Evolutionary conservation across 2,113 vertebrate species (phyloP).

Genomic region (Eublepharis macularius): DNA sequence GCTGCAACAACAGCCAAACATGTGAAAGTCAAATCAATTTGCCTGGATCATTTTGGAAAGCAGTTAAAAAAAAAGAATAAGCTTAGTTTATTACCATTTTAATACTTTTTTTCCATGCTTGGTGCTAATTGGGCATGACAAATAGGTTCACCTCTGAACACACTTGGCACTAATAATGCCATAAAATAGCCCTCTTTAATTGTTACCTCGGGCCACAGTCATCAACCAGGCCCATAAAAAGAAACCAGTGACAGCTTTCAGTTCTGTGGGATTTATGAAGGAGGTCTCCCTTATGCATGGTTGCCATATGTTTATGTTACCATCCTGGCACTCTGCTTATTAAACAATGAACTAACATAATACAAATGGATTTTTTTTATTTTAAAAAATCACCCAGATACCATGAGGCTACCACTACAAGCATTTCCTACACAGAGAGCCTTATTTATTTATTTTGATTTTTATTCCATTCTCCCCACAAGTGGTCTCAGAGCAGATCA

Average conservation of each 20-base stretch:
- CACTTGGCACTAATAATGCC: conserved; percentile 65
- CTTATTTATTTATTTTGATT: too few species aligned
- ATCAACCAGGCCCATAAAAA: conserved; percentile 71
- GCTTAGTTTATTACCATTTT: conserved; percentile 54
- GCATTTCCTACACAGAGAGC: conserved; percentile 41
- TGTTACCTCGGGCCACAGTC: conserved; percentile 71
- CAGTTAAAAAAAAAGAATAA: too few species aligned
- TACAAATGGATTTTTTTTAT: neutral
- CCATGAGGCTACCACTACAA: neutral
- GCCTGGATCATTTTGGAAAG: conserved; percentile 36
- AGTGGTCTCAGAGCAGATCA: too few species aligned
- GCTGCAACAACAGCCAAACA: neutral
- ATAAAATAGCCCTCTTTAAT: conserved; percentile 71
- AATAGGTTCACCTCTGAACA: conserved; percentile 72
- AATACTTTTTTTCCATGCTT: conserved; percentile 60
- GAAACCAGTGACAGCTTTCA: conserved; percentile 63
- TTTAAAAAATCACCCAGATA: conserved; percentile 27
- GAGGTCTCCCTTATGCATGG: conserved; percentile 34
- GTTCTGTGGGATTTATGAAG: conserved; percentile 51
- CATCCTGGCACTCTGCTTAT: conserved; percentile 42
- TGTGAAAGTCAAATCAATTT: conserved; percentile 58
- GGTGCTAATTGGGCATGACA: conserved; percentile 74
- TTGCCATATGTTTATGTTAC: conserved; percentile 20
- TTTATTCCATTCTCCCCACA: too few species aligned
- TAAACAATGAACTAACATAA: conserved; percentile 44